Conservation (phyloP, 1,140 invertebrate species). For the Euwallacea fornicatus region DNA sequence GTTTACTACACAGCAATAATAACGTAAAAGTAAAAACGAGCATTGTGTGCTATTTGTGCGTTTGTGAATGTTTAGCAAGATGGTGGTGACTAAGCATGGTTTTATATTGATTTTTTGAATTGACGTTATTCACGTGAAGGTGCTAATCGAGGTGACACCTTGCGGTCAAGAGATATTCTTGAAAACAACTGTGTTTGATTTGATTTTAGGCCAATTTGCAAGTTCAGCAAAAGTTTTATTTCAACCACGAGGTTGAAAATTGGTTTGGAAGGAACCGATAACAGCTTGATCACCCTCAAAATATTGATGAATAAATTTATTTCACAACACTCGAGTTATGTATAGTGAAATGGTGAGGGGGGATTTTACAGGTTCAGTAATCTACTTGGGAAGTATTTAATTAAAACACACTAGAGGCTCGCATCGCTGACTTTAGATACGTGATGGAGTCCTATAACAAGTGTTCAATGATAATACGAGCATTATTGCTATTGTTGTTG, state of each 20-base stretch:
- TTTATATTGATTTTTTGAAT: slow-evolving; percentile 6
- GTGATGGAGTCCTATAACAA: too few species aligned
- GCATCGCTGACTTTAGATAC: too few species aligned
- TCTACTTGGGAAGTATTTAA: too few species aligned
- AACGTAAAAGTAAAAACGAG: slow-evolving; percentile 19
- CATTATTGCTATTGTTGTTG: too few species aligned
- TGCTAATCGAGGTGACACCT: slow-evolving; percentile 23
- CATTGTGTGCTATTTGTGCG: not conserved
- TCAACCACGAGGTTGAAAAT: not conserved
- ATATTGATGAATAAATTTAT: not conserved
- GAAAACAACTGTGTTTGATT: slow-evolving; percentile 16
- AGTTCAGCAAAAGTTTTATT: not conserved
- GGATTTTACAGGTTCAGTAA: too few species aligned
- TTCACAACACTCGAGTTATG: not conserved
- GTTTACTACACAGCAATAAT: not conserved
- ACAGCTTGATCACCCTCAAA: not conserved
- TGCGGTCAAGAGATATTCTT: slow-evolving; percentile 6
- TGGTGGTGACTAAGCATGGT: not conserved
- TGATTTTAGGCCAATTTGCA: slow-evolving; percentile 16
- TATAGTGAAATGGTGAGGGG: not conserved
- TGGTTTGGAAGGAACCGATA: not conserved
- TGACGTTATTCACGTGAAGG: slow-evolving; percentile 30
- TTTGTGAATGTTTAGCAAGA: not conserved
- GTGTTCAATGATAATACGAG: too few species aligned
- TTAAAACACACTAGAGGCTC: too few species aligned